These are phyloP conservation scores for Neotoma lepida DNA, from an alignment of 2,113 vertebrate genomes.

Conservation along the genomic window DNA sequence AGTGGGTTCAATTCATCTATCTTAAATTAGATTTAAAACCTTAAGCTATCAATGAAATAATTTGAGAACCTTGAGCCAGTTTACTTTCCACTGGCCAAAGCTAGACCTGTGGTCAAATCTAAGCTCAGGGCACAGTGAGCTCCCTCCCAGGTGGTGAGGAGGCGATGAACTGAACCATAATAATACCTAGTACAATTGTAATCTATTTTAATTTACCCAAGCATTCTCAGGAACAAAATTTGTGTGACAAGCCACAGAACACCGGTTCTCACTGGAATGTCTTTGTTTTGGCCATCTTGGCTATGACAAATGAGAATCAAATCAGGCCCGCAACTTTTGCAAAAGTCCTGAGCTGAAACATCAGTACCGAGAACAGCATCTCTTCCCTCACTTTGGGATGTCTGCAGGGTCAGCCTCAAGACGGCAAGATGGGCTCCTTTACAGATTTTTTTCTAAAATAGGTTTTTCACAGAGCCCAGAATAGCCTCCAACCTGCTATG, in stretches of 20 bases:
- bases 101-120: background rate
- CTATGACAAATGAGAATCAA: background rate
- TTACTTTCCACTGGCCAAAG: background rate
- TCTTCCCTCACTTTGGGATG: background rate
- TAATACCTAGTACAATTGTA: background rate
- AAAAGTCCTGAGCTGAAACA: background rate
- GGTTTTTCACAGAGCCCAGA: background rate
- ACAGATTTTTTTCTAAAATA: background rate
- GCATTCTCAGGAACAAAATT: background rate
- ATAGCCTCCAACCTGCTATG: background rate
- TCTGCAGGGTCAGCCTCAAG: background rate
- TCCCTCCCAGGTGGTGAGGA: background rate
- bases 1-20: conserved; percentile 8
- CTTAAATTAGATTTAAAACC: background rate
- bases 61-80: conserved; percentile 21
- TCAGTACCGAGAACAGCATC: background rate
- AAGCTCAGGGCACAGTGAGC: background rate
- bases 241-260: background rate
- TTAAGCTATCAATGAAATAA: conserved; percentile 21
- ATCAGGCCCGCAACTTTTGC: background rate
- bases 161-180: no score
- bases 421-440: no score
- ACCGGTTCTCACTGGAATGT: background rate
- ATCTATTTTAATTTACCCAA: background rate
- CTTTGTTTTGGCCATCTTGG: background rate